Conservation (phyloP, 2,888 invertebrate species). For the Drosophila kambysellisi region DNA sequence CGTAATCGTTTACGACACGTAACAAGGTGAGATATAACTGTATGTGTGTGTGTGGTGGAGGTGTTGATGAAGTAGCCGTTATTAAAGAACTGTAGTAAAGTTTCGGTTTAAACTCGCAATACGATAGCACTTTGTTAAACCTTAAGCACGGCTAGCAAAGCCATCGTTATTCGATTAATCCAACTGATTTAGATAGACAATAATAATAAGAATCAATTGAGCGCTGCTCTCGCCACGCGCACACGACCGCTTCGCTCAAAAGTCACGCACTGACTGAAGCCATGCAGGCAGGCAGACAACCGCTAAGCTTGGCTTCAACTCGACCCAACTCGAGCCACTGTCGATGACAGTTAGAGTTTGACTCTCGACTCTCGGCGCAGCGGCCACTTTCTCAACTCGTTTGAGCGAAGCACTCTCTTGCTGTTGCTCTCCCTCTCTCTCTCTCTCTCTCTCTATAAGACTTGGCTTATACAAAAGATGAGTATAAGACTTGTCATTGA, state of each 20-base stretch:
- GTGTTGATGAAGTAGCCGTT: slow-evolving; percentile 34
- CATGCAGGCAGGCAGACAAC: slow-evolving; percentile 26
- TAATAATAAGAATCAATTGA: slow-evolving; percentile 1
- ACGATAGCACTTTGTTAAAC: slow-evolving; percentile 71
- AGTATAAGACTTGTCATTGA: slow-evolving; percentile 30
- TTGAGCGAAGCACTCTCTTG: slow-evolving; percentile 23
- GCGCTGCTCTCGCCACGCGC: neutral
- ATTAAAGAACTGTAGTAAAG: slow-evolving; percentile 22
- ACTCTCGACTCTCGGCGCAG: slow-evolving; percentile 8
- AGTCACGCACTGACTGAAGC: slow-evolving; percentile 71
- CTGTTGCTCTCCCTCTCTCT: slow-evolving; percentile 12
- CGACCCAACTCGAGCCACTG: slow-evolving; percentile 22
- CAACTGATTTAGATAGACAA: slow-evolving; percentile 5
- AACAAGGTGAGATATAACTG: slow-evolving; percentile 38
- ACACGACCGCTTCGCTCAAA: slow-evolving; percentile 42
- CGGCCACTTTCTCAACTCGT: slow-evolving; percentile 47
- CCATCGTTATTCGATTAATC: slow-evolving; percentile 38
- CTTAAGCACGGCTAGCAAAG: slow-evolving; percentile 65
- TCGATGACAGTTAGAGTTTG: slow-evolving; percentile 41
- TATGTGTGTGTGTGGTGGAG: slow-evolving; percentile 10
- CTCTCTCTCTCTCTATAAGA: slow-evolving; percentile 21
- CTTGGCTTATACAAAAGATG: neutral
- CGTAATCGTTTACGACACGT: slow-evolving; percentile 70
- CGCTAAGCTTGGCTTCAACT: slow-evolving; percentile 46
- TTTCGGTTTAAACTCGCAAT: slow-evolving; percentile 23